Base-by-base conservation (phyloP, 1,140 invertebrate genomes). In the Diuraphis noxia region DNA sequence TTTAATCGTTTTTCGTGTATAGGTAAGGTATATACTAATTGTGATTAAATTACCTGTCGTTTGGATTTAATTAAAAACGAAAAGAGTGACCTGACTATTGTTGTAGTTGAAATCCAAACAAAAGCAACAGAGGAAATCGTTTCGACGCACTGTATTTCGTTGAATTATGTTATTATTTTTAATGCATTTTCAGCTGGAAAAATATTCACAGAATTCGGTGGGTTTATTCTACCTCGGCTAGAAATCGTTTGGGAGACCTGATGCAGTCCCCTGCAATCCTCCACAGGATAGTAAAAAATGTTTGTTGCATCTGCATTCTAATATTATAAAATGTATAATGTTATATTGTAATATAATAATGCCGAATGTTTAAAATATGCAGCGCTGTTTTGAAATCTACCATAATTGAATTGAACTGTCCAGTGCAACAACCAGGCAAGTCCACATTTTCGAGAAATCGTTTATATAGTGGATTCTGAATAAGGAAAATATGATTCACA, bases 1-100 rank as follows among this genome's bases (percentile, higher is more conserved):
- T n/a, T 84, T 43, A 84, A 84, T 84, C 82, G 41, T 86, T 86
- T 49, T 19, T 8, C 7, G 19, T 25, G 43, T 34, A 8, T 8
- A 46, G 21, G 23, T 46, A 10, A 0, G 7, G 52, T n/a, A 13
- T 38, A 81, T 4, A 43, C 43, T 86, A 86, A 86, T 86, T 86
- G 41, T 46, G 7, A 49, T 49, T 49, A 86, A 86, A 86, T 49
- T n/a, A 86, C 84, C 84, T 86, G 43, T 46, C 84, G 41, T 86
- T 86, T 6, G 25, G n/a, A 86, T 86, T 49, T 36, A 86, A 86
- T 86, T 34, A 86, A 49, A 86, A 86, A 49, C 41, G 43, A 49
- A 86, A 86, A 30, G 30, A 30, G 17, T n/a, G 30, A 84, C 30
- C 30, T 19, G 40, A 84, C 82, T 84, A 84, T 84, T 84, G 82